Evolutionary conservation across 2,797 vertebrate genomes (phyloP), one percentile per base, ranked within the genome.

Genomic region (Eulemur mongoz): DNA sequence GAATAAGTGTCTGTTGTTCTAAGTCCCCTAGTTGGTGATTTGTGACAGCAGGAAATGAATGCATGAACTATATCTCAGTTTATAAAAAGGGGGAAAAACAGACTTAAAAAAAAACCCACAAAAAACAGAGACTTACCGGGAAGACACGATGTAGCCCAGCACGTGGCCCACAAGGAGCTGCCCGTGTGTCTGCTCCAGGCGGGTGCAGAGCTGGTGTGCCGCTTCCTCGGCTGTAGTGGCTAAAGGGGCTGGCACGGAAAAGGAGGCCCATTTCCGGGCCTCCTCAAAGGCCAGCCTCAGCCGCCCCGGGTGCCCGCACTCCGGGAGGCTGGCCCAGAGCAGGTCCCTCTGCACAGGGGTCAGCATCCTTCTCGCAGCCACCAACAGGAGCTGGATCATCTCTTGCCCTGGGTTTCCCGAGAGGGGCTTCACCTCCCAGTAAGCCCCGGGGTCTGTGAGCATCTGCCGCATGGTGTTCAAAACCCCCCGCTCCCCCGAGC

Each of bases 171-270:
- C 98, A 23, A 99, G 95, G 72, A 98, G 92, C 78, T 57, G 98
- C 59, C 99, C 98, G 0, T 99, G 99, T 27, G 98, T 98, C 96
- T 98, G 95, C 97, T 99, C 99, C 97, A 99, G 98, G 9, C 88
- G 97, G 63, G 97, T 67, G 1, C 99, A 98, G 40, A 99, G 97
- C 57, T 96, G 95, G 85, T 98, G 98, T 40, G 98, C 97, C 0
- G 98, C 96, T 13, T 99, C 99, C 96, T 98, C 96, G 0, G 98
- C 92, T 2, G 96, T 98, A 89, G 82, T 81, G 25, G 27, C 95
- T 65, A 98, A 63, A 22, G 98, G 97, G 96, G 45, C 59, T 2
- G 96, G 90, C 0, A 97, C 96, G 0, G 97, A 98, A 95, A 98
- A 99, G 54, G 99, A 99, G 2, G 97, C 89, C 99, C 99, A 99